Evolutionary conservation across 2,113 vertebrate genomes (phyloP), one percentile per base, ranked within the genome.

Genomic region (Struthidea cinerea): DNA sequence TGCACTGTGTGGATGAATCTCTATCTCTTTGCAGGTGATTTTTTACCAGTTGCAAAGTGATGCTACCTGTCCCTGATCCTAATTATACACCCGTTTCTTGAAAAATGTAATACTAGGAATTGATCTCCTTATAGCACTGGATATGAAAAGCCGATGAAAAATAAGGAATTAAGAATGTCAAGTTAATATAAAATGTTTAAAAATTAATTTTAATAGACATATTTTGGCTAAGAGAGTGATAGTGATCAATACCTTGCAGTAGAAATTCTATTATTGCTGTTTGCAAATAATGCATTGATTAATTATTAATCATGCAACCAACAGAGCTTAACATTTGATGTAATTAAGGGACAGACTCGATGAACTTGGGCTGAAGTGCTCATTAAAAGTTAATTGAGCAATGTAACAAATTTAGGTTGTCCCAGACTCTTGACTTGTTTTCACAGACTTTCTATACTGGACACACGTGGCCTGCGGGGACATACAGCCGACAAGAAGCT

Each of bases 391-490:
- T 32, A 17, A n/a, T 78, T 56, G 63, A 71, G 56, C 16, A 50
- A 50, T 22, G 11, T 75, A 37, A 82, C n/a, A 65, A 69, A 30
- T 39, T 42, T 15, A 39, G 16, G 5, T 68, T 59, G 64, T 71
- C 19, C 70, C 55, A 35, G 52, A 61, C 42, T 41, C 19, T 70
- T 65, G 21, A 63, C 4, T 44, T 42, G 16, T 60, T 70, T 20
- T 42, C 27, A 19, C 10, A 67, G 7, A 16, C 9, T 56, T 65
- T 67, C 22, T 50, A 0, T 27, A 8, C 8, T 37, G 26, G 20
- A 3, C 4, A 15, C 16, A 27, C 0, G 1, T 7, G 22, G 3
- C 16, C 21, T 87, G 15, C 0, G 1, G 39, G 47, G 50, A 42
- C 6, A 1, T 9, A 32, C 8, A 69, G 7, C 3, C 47, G 56